phyloP scores from a whole-genome alignment of 2,888 invertebrate genomes.

The Diplolepis rosae region DNA sequence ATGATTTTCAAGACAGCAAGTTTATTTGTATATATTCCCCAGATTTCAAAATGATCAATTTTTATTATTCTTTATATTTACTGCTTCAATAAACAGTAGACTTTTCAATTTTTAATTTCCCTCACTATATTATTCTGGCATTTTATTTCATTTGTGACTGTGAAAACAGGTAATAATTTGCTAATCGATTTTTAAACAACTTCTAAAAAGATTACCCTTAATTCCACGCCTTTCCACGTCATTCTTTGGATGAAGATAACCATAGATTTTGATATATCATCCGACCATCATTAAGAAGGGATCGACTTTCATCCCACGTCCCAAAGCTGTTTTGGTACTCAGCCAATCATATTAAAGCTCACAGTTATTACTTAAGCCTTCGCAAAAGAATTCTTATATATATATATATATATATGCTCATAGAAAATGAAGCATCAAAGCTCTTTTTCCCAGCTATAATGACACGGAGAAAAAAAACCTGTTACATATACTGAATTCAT shows the following conservation, averaged over 20 bases:
- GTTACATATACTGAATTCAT: no score
- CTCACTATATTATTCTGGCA: background rate
- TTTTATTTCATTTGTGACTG: background rate
- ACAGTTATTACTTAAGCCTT: slow-evolving; percentile 44
- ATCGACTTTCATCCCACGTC: slow-evolving; percentile 45
- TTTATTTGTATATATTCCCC: background rate
- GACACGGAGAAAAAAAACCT: no score
- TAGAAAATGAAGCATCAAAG: no score
- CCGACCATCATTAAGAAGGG: slow-evolving; percentile 44
- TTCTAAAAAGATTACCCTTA: slow-evolving; percentile 11
- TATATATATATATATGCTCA: no score
- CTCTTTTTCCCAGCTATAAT: no score
- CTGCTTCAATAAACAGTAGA: background rate
- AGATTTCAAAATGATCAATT: background rate
- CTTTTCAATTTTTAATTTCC: background rate
- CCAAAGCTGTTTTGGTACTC: slow-evolving; percentile 28
- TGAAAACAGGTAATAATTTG: background rate
- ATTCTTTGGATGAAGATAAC: slow-evolving; percentile 40
- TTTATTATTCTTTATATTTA: background rate
- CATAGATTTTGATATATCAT: slow-evolving; percentile 45
- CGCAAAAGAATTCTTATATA: slow-evolving; percentile 41
- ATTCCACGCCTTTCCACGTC: slow-evolving; percentile 43
- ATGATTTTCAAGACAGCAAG: background rate
- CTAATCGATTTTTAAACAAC: background rate
- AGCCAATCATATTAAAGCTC: slow-evolving; percentile 34